Base-by-base conservation (phyloP, 1,140 invertebrate species). In the Odontomachus brunneus region DNA sequence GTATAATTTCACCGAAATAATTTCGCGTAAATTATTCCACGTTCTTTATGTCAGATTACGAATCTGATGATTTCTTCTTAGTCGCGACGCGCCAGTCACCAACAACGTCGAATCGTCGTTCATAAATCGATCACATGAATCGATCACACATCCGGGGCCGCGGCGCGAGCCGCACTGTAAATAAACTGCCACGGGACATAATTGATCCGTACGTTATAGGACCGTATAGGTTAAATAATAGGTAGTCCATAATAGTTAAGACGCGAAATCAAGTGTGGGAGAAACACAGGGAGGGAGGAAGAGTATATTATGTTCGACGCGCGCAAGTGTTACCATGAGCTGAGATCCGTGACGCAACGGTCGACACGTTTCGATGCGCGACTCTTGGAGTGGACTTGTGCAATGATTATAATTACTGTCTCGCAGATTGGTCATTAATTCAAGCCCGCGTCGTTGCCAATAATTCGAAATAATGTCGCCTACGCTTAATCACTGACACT, bases 111-210 rank as follows among this genome's bases (percentile, higher is more conserved):
- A 7, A 11, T 44, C 38, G 38, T 80, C 51, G 53, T 5, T 29
- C 44, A 26, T 9, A 14, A 48, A 71, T 26, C 51, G 33, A 69
- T 80, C 22, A 44, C 15, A n/a, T 33, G 22, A 71, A 44, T 5
- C 29, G 29, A n/a, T n/a, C n/a, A n/a, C 29, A 66, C 33, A 74
- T 62, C 49, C 59, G 29, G 55, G 67, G 73, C 85, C 85, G 63
- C 85, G 55, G 74, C 81, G 84, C 82, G 80, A 84, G 51, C 51
- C 84, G 85, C 87, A 86, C 65, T 92, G 91, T 91, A 91, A 85
- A 92, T 82, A 92, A 90, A 92, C 91, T 92, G 91, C 91, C 91
- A 90, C 85, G 80, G 81, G 83, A 90, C 82, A 83, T 89, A 84
- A 89, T 87, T 85, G 65, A 91, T 87, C 84, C 86, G 69, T 89